Evolutionary conservation across 2,113 vertebrate species (phyloP), one percentile per base, ranked within the genome.

Genomic region (Dipodomys spectabilis): DNA sequence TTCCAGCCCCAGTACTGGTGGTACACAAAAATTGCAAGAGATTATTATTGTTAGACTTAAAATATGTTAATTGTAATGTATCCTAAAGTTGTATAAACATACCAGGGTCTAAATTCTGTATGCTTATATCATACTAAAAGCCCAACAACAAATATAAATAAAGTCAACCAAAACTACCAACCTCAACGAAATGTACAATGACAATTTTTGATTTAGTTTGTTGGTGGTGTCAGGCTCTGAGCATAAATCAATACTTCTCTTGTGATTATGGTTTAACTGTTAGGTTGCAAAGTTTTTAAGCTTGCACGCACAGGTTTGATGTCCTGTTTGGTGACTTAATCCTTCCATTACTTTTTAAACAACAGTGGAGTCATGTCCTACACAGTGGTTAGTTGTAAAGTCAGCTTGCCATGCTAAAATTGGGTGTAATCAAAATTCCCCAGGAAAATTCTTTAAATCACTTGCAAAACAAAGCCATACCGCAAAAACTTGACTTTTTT

Each of bases 191-290:
- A 80, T 23, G 7, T 45, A 82, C 75, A 89, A 45, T 67, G 91
- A 86, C 67, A 92, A n/a, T 60, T 81, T 39, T 86, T 92, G 72
- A 77, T 86, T 91, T 91, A 87, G 73, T 83, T n/a, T 86, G 60
- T 80, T 92, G 77, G 73, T 87, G 73, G 64, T 92, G 32, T 94
- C 83, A 93, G 69, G 49, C 68, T 80, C 62, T 77, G 88, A 84
- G 88, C 92, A 91, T 78, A 94, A 80, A 88, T 80, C 71, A 57
- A 60, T 88, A 28, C 45, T 88, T 45, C 57, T 62, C 35, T 62
- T 83, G 68, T 94, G 80, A 96, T 94, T 95, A 73, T 89, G 83
- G 80, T 60, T 92, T 94, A 68, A 84, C 44, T 91, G 28, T 75
- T 72, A 81, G 0, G 0, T 30, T 77, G 25, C 80, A 75, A 74